These are phyloP conservation scores for Siniperca undulata DNA, from an alignment of 2,797 vertebrate genomes.

Conservation along the genomic window DNA sequence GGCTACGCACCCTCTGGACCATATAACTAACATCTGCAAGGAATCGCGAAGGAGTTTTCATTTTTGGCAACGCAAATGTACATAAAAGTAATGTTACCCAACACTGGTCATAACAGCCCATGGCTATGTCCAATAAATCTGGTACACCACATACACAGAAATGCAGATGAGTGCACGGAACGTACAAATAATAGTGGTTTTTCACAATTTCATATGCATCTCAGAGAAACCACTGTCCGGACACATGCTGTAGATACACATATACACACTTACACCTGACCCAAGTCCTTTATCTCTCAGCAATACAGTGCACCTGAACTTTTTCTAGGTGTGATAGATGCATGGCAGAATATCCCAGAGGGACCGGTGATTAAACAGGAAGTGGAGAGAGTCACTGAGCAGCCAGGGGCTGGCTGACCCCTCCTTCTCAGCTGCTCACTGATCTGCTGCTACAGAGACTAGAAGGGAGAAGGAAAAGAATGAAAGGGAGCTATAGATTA, in stretches of 20 bases:
- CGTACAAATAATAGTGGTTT: neutral
- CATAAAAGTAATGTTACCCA: too few relatives aligned
- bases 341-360: constrained; percentile 73
- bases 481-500: constrained; percentile 80
- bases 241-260: constrained; percentile 19
- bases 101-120: constrained; percentile 49
- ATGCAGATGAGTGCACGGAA: neutral
- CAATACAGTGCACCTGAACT: constrained; percentile 74
- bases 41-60: too few relatives aligned
- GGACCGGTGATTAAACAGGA: constrained; percentile 81
- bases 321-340: constrained; percentile 78
- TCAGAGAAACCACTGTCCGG: neutral
- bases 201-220: neutral
- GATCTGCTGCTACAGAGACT: constrained; percentile 74
- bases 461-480: constrained; percentile 65
- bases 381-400: constrained; percentile 69
- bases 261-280: constrained; percentile 42
- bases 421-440: constrained; percentile 66
- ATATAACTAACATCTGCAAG: too few relatives aligned
- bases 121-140: constrained; percentile 22
- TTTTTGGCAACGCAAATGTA: too few relatives aligned
- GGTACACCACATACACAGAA: constrained; percentile 5
- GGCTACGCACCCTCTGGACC: too few relatives aligned
- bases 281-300: constrained; percentile 67
- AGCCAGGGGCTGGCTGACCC: constrained; percentile 64